phyloP scores from a whole-genome alignment of 2,797 vertebrate species.

The Gymnocypris eckloni region DNA sequence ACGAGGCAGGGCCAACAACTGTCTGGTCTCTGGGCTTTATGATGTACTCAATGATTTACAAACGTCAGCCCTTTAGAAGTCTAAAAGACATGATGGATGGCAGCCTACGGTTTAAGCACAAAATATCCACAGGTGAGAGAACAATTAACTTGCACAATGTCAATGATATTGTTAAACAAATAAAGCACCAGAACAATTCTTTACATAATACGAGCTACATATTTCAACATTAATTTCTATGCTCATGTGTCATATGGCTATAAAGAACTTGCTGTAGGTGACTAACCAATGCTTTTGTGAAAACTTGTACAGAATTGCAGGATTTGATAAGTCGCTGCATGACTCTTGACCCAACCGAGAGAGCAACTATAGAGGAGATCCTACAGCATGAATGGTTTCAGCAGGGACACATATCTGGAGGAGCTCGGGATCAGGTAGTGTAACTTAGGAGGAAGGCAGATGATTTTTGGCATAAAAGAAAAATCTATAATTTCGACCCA shows the following conservation, averaged over 20 bases:
- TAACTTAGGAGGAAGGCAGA: background rate
- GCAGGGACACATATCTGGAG: background rate
- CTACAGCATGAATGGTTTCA: slow-evolving; percentile 14
- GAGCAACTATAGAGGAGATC: background rate
- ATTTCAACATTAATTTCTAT: background rate
- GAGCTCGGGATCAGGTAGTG: background rate
- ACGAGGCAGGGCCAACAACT: background rate
- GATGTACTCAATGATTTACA: background rate
- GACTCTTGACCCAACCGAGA: background rate
- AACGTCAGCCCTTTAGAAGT: background rate
- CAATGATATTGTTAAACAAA: background rate
- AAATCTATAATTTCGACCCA: too few relatives aligned
- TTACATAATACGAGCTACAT: background rate
- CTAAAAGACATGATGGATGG: background rate
- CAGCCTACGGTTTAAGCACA: background rate
- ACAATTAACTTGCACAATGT: background rate
- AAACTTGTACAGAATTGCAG: background rate
- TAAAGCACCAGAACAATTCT: background rate
- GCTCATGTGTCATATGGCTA: background rate
- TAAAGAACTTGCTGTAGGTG: background rate
- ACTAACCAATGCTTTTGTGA: background rate
- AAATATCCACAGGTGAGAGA: too few relatives aligned
- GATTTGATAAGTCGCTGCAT: background rate
- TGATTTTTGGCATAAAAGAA: too few relatives aligned
- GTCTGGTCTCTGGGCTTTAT: background rate